A percentile compares a stretch with the other conserved stretches of the same genome.
phyloP scores from a whole-genome alignment of 2,888 invertebrate genomes.

The Drosophila sordidapex region DNA sequence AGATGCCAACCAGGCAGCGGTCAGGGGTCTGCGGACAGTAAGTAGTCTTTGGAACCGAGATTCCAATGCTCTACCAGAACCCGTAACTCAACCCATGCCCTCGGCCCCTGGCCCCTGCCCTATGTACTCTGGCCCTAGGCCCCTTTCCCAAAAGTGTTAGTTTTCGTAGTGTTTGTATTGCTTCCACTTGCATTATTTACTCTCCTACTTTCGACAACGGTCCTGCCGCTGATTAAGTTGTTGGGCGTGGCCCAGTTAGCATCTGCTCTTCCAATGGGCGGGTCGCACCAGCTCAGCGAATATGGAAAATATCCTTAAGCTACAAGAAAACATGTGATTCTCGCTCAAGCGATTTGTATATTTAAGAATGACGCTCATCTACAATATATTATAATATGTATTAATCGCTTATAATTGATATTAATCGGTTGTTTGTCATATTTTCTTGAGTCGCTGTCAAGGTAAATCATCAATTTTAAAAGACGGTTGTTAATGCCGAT shows the following conservation, averaged over 20 bases:
- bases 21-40: neutral
- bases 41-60: slow-evolving; percentile 14
- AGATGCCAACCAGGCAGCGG: slow-evolving; percentile 46
- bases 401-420: neutral
- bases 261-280: slow-evolving; percentile 54
- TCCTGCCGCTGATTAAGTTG: slow-evolving; percentile 66
- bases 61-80: slow-evolving; percentile 1
- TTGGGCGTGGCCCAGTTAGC: slow-evolving; percentile 65
- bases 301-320: neutral
- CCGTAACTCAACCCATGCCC: neutral
- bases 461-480: neutral
- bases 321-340: neutral
- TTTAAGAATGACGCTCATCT: neutral
- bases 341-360: neutral
- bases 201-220: slow-evolving; percentile 46
- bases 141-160: slow-evolving; percentile 56
- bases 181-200: slow-evolving; percentile 19
- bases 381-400: neutral
- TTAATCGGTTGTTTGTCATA: neutral
- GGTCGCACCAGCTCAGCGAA: slow-evolving; percentile 2
- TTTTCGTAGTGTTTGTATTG: slow-evolving; percentile 51
- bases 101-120: neutral
- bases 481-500: neutral
- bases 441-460: neutral
- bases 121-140: neutral